A percentile compares a stretch with the other conserved stretches of the same genome.
phyloP scores from a whole-genome alignment of 2,113 vertebrate species.

The Tragelaphus imberbis region DNA sequence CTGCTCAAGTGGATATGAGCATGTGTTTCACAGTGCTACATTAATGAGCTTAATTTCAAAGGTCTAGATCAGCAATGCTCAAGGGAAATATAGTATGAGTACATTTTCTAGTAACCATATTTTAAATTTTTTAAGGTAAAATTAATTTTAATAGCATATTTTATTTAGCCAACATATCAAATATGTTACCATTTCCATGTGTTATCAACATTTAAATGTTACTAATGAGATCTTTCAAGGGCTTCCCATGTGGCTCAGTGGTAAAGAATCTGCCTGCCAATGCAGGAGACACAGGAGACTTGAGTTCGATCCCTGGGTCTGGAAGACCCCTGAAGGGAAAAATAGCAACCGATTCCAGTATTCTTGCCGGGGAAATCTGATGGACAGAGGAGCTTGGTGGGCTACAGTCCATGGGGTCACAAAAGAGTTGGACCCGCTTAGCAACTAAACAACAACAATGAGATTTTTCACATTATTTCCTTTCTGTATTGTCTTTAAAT shows the following conservation, averaged over 20 bases:
- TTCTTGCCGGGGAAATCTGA: neutral
- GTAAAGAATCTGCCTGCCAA: neutral
- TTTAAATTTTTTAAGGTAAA: neutral
- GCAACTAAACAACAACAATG: neutral
- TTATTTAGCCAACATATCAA: constrained; percentile 12
- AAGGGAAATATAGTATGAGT: neutral
- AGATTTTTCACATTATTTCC: neutral
- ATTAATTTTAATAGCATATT: constrained; percentile 27
- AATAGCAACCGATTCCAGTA: neutral
- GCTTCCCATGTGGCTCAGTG: neutral
- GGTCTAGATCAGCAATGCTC: neutral
- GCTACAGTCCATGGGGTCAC: neutral
- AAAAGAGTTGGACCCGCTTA: neutral
- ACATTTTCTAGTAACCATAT: neutral
- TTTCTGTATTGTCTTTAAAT: constrained; percentile 1
- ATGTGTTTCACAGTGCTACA: neutral
- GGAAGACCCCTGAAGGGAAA: neutral
- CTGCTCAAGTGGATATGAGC: neutral
- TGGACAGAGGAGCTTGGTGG: neutral
- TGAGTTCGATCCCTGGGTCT: neutral
- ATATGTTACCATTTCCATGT: constrained; percentile 17
- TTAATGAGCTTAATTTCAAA: neutral
- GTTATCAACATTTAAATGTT: constrained; percentile 21
- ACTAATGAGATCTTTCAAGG: neutral
- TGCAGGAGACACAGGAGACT: neutral